Base-by-base conservation (phyloP, 1,140 invertebrate species). In the Agrilus planipennis region DNA sequence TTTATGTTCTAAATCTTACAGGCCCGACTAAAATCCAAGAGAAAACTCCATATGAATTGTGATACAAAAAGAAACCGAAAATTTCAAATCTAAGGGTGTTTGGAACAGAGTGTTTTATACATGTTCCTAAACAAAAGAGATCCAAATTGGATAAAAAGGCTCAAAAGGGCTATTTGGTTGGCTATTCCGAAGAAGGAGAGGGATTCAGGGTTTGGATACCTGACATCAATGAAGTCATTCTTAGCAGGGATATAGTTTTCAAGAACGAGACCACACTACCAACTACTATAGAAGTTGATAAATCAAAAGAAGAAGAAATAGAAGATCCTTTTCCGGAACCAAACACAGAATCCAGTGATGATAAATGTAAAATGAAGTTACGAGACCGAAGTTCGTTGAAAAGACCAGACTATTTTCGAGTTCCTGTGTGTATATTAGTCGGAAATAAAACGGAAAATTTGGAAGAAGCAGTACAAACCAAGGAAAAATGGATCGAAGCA, bases 71-170 rank as follows among this genome's bases (percentile, higher is more conserved):
- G 22, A 5, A 25, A 11, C 22, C 5, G 5, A 25, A 5, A 25
- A 25, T 6, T 11, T 6, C 5, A 25, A 25, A 25, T 11, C 22
- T 25, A 25, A 25, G 22, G 22, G 35, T n/a, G 2, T 36, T 36
- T 36, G 34, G 34, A 4, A 7, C 19, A 36, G 9, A 36, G n/a
- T 36, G 34, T 36, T 36, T 36, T 36, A 21, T 36, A 21, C 44
- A 57, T 37, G 34, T 57, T 22, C 57, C 54, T 7, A 47, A 44
- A 16, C 44, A 58, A 34, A 44, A 38, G 11, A 44, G 54, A 41
- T 45, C 39, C 36, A 51, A 25, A 25, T 25, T 25, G 5, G 22
- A 25, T 25, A 25, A 25, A 11, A 25, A 25, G 22, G 22, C 22
- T 6, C 5, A 25, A 25, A 25, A 6, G 22, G 11, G 22, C 11